phyloP scores from a whole-genome alignment of 2,797 vertebrate species.

The Thaleichthys pacificus region DNA sequence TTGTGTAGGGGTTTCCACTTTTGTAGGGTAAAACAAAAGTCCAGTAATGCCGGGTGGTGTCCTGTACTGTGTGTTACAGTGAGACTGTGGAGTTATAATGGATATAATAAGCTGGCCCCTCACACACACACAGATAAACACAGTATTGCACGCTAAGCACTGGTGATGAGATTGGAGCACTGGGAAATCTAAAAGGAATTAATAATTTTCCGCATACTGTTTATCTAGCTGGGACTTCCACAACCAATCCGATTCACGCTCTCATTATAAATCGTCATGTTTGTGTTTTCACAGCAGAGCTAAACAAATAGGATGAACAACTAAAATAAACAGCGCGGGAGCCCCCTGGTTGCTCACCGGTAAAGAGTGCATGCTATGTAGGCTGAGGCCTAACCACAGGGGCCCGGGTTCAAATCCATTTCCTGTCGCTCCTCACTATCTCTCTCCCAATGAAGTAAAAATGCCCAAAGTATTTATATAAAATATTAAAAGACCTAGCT shows the following conservation, averaged over 20 bases:
- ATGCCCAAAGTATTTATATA: background rate
- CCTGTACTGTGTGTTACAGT: too few relatives aligned
- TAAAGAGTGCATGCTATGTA: too few relatives aligned
- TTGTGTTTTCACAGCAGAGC: conserved; percentile 52
- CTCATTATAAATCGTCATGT: conserved; percentile 49
- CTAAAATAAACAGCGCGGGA: conserved; percentile 28
- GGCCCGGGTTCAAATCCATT: too few relatives aligned
- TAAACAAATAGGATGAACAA: conserved; percentile 61
- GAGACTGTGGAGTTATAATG: conserved; percentile 16
- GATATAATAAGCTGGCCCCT: conserved; percentile 42
- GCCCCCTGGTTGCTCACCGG: too few relatives aligned
- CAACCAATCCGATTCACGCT: conserved; percentile 44
- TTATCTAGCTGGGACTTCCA: conserved; percentile 28
- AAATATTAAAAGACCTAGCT: conserved; percentile 56
- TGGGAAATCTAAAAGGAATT: conserved; percentile 37
- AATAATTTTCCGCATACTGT: conserved; percentile 35
- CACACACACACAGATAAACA: too few relatives aligned
- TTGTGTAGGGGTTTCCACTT: too few relatives aligned
- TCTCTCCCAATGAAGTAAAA: too few relatives aligned
- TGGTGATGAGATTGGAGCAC: conserved; percentile 30
- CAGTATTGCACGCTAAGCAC: conserved; percentile 17
- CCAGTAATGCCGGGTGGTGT: too few relatives aligned
- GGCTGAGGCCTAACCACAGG: too few relatives aligned
- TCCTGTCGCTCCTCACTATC: too few relatives aligned
- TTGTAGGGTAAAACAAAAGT: too few relatives aligned